Conservation (phyloP, 2,113 vertebrate genomes). For the Corynorhinus townsendii region DNA sequence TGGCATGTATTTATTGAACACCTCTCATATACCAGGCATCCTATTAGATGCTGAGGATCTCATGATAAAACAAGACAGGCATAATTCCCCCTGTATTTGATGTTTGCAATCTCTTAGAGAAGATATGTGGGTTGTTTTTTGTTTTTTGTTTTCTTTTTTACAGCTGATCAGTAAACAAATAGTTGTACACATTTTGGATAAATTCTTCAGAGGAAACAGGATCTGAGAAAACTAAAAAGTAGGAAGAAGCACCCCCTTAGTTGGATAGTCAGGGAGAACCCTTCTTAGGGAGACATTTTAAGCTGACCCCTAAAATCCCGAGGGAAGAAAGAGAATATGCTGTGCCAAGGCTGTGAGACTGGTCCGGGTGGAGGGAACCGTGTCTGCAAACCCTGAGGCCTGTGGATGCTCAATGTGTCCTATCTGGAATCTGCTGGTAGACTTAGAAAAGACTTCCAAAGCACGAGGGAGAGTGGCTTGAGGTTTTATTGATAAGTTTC, state of each 20-base stretch:
- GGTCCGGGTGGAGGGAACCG: neutral
- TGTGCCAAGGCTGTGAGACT: neutral
- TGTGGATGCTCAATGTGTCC: accelerated
- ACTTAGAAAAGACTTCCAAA: neutral
- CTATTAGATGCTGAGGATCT: neutral
- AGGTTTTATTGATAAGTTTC: neutral
- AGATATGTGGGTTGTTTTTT: neutral
- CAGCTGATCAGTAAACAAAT: neutral
- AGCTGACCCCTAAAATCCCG: neutral
- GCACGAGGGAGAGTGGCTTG: neutral
- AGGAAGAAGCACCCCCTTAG: neutral
- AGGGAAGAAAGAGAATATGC: neutral
- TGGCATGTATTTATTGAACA: neutral
- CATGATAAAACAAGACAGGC: neutral
- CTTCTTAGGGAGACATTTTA: neutral
- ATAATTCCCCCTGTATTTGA: neutral
- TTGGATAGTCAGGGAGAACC: neutral
- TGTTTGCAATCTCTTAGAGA: neutral
- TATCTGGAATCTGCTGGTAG: neutral
- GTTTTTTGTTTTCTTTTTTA: neutral
- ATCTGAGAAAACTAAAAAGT: neutral
- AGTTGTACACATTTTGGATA: neutral
- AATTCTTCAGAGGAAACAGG: neutral
- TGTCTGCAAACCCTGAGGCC: neutral
- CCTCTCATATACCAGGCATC: neutral